These are phyloP conservation scores for Mycogona germanica DNA, from an alignment of 2,888 invertebrate species.

Conservation along the genomic window DNA sequence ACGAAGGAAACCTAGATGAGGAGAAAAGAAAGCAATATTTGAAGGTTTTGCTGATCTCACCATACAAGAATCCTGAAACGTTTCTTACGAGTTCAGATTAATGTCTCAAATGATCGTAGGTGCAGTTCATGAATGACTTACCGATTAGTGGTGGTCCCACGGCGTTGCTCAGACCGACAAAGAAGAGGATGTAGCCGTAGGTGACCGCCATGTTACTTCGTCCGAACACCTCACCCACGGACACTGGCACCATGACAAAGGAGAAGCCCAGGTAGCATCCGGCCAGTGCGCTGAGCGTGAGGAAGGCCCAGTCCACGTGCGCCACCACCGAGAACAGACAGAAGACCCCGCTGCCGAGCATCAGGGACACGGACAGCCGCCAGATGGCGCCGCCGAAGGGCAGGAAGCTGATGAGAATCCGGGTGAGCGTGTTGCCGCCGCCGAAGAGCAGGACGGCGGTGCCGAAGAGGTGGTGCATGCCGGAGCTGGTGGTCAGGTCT, in stretches of 20 bases:
- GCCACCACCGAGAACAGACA: neutral
- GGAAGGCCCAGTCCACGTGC: neutral
- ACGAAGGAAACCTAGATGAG: neutral
- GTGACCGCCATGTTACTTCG: conserved; percentile 4
- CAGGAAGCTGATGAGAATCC: conserved; percentile 2
- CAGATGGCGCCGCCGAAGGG: neutral
- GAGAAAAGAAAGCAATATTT: neutral
- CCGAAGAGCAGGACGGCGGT: neutral
- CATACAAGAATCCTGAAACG: neutral
- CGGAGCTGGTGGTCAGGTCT: neutral
- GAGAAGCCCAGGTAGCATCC: neutral
- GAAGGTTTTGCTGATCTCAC: neutral
- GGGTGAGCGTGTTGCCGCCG: neutral
- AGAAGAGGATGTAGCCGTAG: conserved; percentile 6
- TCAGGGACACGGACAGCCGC: neutral
- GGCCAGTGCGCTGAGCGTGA: neutral
- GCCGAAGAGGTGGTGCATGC: neutral
- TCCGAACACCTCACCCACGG: conserved; percentile 4
- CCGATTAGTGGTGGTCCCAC: conserved; percentile 2
- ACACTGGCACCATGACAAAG: conserved; percentile 7
- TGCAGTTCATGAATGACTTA: neutral
- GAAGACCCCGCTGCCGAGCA: neutral
- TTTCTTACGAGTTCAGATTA: too few species aligned
- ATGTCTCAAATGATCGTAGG: too few species aligned
- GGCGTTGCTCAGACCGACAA: neutral